phyloP scores from a whole-genome alignment of 2,888 invertebrate genomes.

The Fragum fragum region DNA sequence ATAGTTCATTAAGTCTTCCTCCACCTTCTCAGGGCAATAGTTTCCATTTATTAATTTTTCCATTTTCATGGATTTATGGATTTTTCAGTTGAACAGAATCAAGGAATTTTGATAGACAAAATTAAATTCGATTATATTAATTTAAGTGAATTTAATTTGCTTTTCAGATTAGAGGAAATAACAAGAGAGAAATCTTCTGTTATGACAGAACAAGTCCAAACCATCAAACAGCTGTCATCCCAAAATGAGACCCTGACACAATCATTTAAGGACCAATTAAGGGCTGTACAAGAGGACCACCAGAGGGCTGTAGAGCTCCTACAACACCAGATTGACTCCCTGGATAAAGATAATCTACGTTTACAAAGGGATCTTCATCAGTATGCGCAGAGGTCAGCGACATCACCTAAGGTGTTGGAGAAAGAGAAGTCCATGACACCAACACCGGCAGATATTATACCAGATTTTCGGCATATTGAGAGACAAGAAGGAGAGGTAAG shows the following conservation, averaged over 20 bases:
- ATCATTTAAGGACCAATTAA: constrained; percentile 87
- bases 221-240: constrained; percentile 80
- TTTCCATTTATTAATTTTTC: too few relatives aligned
- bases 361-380: constrained; percentile 83
- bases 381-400: constrained; percentile 46
- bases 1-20: too few relatives aligned
- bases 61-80: too few relatives aligned
- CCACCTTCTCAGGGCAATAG: too few relatives aligned
- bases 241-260: constrained; percentile 83
- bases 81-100: too few relatives aligned
- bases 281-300: constrained; percentile 87
- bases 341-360: constrained; percentile 84
- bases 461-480: constrained; percentile 79
- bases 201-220: constrained; percentile 79
- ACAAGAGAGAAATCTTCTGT: constrained; percentile 73
- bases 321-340: constrained; percentile 86
- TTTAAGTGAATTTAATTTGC: not conserved
- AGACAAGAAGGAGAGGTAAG: constrained; percentile 84
- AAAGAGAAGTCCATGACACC: constrained; percentile 66
- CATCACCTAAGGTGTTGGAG: constrained; percentile 48
- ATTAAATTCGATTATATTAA: too few relatives aligned
- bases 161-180: constrained; percentile 76
- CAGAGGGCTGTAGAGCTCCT: constrained; percentile 84
- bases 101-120: too few relatives aligned
- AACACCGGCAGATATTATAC: constrained; percentile 72